Percentiles rank a stretch among this genome's conserved stretches.
Conservation (phyloP, 2,797 vertebrate species). For the Crenichthys baileyi region DNA sequence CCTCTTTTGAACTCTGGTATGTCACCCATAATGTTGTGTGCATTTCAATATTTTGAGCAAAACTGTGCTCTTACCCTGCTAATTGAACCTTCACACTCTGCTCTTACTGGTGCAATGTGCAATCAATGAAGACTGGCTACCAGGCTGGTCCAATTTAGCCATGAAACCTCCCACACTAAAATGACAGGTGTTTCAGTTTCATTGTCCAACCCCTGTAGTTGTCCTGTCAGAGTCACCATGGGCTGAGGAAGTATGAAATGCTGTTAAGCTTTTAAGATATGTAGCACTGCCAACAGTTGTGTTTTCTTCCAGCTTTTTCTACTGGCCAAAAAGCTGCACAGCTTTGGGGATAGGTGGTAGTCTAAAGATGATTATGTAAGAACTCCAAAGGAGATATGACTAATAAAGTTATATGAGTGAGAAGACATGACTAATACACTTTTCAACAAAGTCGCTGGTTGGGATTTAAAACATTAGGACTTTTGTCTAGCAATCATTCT, state of each 20-base stretch:
- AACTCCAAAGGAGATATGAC: slow-evolving; percentile 47
- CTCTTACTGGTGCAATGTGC: too few relatives aligned
- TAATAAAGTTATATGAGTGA: slow-evolving; percentile 55
- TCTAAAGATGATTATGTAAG: slow-evolving; percentile 56
- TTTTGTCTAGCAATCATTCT: slow-evolving; percentile 31
- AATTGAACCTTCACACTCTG: too few relatives aligned
- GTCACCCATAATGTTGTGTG: too few relatives aligned
- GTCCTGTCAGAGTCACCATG: too few relatives aligned
- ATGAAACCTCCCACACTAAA: too few relatives aligned
- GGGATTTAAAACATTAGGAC: slow-evolving; percentile 22
- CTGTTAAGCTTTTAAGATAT: not conserved
- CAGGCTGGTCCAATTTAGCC: too few relatives aligned
- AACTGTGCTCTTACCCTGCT: too few relatives aligned
- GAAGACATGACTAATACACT: slow-evolving; percentile 47
- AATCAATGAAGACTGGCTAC: too few relatives aligned
- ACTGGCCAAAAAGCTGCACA: slow-evolving; percentile 15
- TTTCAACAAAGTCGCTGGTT: slow-evolving; percentile 29
- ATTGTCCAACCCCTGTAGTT: too few relatives aligned
- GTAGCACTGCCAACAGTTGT: not conserved
- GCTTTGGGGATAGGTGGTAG: slow-evolving; percentile 31
- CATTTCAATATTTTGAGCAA: too few relatives aligned
- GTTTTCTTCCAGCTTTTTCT: slow-evolving; percentile 21
- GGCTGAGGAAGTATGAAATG: not conserved
- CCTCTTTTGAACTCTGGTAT: too few relatives aligned
- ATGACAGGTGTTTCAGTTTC: too few relatives aligned